Evolutionary conservation across 2,888 invertebrate species (phyloP), one percentile per base, ranked within the genome.

Genomic region (Hecatera dysodea): DNA sequence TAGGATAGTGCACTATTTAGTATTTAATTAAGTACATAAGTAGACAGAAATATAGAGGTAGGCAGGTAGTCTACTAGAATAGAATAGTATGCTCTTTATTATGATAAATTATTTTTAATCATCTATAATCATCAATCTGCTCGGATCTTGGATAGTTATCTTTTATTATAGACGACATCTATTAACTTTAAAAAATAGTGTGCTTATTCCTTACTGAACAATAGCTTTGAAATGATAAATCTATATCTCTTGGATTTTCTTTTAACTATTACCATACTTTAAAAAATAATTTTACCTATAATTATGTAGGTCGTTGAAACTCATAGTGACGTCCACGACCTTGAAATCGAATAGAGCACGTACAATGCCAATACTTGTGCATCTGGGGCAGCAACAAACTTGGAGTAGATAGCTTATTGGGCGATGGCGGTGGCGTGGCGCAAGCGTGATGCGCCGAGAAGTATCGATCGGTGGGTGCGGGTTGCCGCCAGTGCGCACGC

Each of bases 311-410:
- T 24, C 29, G 42, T 33, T 27, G 48, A 59, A 42, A 72, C 44
- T 46, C 48, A 39, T n/a, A 48, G 53, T 72, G 68, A 76, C 46
- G 68, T 76, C n/a, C 22, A 46, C 71, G 90, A 90, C 93, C 92
- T 92, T 93, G 91, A 89, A 86, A 83, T 76, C 75, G 71, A 85
- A 69, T 89, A 81, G 89, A 86, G 83, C 88, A 88, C 82, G 80
- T 60, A 73, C 64, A 78, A 68, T 67, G 72, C 67, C 80, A 78
- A 83, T 86, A 85, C 84, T 86, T 63, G 82, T 88, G 90, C 90
- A 93, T 90, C 88, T 92, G 83, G 93, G 91, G 86, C 91, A 90
- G 76, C 72, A 64, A 74, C 86, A 83, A 86, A 84, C 72, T 80
- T 76, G 75, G 71, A 84, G 79, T 80, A 83, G 70, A 84, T 84